phyloP scores from a whole-genome alignment of 64 coral and sea anemone genomes.

The Hydrozoanthus tunicans region DNA sequence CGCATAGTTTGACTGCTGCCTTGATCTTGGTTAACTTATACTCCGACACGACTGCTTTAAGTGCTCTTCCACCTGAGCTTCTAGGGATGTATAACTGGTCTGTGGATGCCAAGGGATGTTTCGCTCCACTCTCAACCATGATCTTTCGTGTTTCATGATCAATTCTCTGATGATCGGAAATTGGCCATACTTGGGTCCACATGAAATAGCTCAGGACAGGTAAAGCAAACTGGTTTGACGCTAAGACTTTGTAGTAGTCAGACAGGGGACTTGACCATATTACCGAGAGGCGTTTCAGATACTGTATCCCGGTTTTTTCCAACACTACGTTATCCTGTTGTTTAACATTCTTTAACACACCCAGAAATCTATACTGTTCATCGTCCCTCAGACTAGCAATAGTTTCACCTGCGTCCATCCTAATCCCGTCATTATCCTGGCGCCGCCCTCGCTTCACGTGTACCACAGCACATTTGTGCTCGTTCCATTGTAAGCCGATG shows the following conservation, averaged over 20 bases:
- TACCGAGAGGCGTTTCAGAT: conserved; percentile 18
- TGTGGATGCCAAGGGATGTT: conserved; percentile 33
- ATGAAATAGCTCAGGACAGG: conserved; percentile 59
- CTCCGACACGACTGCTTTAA: conserved; percentile 21
- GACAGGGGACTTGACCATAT: conserved; percentile 49
- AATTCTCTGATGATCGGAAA: conserved; percentile 3
- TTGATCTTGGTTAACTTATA: conserved; percentile 56
- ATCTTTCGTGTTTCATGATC: conserved; percentile 45
- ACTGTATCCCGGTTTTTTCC: background rate
- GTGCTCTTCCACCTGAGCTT: conserved; percentile 25
- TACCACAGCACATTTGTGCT: background rate
- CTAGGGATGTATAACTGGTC: conserved; percentile 34
- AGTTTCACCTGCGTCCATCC: background rate
- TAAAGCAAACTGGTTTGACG: conserved; percentile 51
- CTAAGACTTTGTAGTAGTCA: conserved; percentile 41
- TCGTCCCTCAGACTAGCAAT: conserved; percentile 4
- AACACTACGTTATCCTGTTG: background rate
- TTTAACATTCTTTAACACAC: background rate
- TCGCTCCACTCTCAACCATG: background rate
- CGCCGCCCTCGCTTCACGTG: conserved; percentile 40
- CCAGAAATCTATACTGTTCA: background rate
- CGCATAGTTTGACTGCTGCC: conserved; percentile 14
- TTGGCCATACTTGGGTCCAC: conserved; percentile 26
- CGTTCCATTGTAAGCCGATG: background rate
- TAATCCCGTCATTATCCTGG: background rate